These are phyloP conservation scores for Pelusios castaneus DNA, from an alignment of 2,113 vertebrate genomes.

Conservation along the genomic window DNA sequence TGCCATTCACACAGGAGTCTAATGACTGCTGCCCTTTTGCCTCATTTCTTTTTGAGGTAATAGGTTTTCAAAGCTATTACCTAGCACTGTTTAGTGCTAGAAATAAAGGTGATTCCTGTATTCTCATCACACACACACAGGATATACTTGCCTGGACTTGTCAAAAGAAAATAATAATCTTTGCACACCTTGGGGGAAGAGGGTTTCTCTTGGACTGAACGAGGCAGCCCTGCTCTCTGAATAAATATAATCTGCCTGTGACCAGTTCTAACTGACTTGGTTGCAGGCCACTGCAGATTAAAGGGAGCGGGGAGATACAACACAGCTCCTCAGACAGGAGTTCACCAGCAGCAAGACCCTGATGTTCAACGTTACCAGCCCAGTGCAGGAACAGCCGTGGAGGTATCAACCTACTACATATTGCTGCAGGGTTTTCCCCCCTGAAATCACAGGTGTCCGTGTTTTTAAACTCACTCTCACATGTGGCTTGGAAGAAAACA, in stretches of 20 bases:
- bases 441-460: fast-evolving
- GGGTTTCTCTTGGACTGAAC: not conserved
- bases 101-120: not conserved
- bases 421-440: not conserved
- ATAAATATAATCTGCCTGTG: not conserved
- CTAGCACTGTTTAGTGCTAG: not conserved
- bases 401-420: not conserved
- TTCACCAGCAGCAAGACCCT: not conserved
- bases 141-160: not conserved
- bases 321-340: not conserved
- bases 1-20: fast-evolving
- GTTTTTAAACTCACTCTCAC: not conserved
- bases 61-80: fast-evolving
- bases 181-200: too few species aligned
- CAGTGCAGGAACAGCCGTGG: not conserved
- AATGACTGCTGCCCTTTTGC: not conserved
- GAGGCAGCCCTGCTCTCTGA: not conserved
- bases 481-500: not conserved
- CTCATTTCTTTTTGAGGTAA: not conserved
- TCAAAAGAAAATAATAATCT: not conserved
- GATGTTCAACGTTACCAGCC: not conserved
- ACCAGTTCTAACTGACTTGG: not conserved
- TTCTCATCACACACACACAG: not conserved
- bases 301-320: not conserved
- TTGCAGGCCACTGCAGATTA: not conserved